Evolutionary conservation across 2,888 invertebrate genomes (phyloP), one percentile per base, ranked within the genome.

Genomic region (Craniophora ligustri): DNA sequence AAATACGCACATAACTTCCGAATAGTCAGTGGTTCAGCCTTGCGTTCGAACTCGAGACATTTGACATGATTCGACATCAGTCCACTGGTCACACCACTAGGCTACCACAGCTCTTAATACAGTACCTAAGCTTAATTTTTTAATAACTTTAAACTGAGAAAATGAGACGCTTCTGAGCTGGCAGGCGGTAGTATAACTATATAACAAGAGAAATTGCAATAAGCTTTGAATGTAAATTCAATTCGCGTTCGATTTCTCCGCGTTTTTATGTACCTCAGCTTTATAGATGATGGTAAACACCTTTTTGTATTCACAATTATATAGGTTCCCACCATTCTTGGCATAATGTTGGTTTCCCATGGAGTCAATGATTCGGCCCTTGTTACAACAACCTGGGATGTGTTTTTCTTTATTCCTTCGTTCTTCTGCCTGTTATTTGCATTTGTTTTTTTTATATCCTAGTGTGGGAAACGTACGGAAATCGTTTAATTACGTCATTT

Each of bases 311-410:
- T 38, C 59, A 59, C 65, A 62, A 67, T 71, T 61, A 65, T 44
- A 56, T 42, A 11, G 31, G 63, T 82, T 84, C 82, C 50, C 83
- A 83, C 75, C 66, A 79, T 85, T 79, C 76, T 61, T 68, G 60
- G 13, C 7, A 16, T 6, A 39, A 31, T 67, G 58, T 38, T 61
- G 32, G 46, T 65, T 78, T 85, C 85, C 59, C 85, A 83, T 78
- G 76, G 47, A 75, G 75, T 73, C 75, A 73, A 68, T 78, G 69
- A 38, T 58, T 67, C 39, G 54, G 67, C 60, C 50, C 61, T 59
- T 64, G 40, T 55, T 44, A 18, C 28, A 14, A 39, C 13, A 15
- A 61, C 14, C 36, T 54, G 47, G 44, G 44, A 47, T 34, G 34
- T 61, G 18, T 8, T 28, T 32, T 19, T 34, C 8, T 31, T 11